These are phyloP conservation scores for Diplosoma virens DNA, from an alignment of 23 tunicate genomes.

Conservation along the genomic window DNA sequence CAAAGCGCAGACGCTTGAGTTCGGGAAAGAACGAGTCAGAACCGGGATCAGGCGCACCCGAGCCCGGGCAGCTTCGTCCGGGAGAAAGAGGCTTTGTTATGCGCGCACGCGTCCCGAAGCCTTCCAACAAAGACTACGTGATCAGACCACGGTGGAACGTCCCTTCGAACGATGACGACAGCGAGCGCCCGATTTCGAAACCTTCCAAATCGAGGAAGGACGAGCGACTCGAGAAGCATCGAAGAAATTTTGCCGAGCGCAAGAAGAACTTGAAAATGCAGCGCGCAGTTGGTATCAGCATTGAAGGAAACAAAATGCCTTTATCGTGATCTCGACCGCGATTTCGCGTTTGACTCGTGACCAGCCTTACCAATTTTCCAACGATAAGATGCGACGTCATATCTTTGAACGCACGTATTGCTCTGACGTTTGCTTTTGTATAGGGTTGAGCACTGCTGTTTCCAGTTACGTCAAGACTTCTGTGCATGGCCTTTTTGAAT, in stretches of 20 bases:
- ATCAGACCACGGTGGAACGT: slow-evolving; percentile 96
- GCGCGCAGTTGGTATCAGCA: slow-evolving; percentile 82
- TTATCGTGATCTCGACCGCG: slow-evolving; percentile 23
- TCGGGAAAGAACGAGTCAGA: slow-evolving; percentile 32
- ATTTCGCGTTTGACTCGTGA: no score
- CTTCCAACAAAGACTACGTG: slow-evolving; percentile 94
- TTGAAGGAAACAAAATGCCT: slow-evolving; percentile 92
- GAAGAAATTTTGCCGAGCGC: slow-evolving; percentile 76
- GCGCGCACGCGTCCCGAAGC: slow-evolving; percentile 98
- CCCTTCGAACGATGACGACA: slow-evolving; percentile 50
- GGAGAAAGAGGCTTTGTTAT: slow-evolving; percentile 95
- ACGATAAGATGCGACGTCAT: no score
- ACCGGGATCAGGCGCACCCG: slow-evolving; percentile 31
- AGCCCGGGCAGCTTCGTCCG: slow-evolving; percentile 75
- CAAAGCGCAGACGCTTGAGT: slow-evolving; percentile 73
- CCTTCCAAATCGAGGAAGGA: slow-evolving; percentile 61
- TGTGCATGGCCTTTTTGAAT: no score
- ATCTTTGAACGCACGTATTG: no score
- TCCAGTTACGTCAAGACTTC: no score
- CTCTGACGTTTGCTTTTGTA: no score
- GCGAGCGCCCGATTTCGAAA: slow-evolving; percentile 14
- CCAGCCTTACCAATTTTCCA: no score
- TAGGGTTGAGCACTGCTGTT: no score
- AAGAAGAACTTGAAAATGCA: slow-evolving; percentile 70
- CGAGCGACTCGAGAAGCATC: slow-evolving; percentile 84